These are phyloP conservation scores for Scophthalmus maximus DNA, from an alignment of 2,113 vertebrate species.

Conservation along the genomic window DNA sequence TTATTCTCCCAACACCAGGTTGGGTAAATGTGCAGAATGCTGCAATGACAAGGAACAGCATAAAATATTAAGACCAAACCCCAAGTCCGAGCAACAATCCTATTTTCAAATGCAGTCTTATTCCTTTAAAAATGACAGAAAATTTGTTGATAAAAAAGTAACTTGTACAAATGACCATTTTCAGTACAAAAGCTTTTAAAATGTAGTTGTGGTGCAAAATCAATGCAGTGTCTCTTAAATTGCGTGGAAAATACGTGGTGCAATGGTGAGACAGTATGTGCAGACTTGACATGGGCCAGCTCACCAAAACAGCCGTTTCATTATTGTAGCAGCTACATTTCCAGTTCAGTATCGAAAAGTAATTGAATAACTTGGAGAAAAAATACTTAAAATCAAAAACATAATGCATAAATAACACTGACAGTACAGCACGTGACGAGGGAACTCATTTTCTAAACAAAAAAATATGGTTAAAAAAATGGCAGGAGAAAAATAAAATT, in stretches of 20 bases:
- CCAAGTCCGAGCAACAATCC: conserved; percentile 79
- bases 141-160: conserved; percentile 86
- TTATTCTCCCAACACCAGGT: conserved; percentile 76
- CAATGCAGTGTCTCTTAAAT: conserved; percentile 70
- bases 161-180: conserved; percentile 83
- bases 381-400: conserved; percentile 45
- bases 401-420: conserved; percentile 79
- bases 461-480: conserved; percentile 82
- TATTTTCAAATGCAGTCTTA: conserved; percentile 70
- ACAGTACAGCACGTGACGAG: conserved; percentile 65
- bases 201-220: conserved; percentile 85
- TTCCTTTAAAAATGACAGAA: conserved; percentile 82
- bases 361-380: conserved; percentile 49
- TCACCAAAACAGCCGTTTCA: conserved; percentile 77
- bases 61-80: conserved; percentile 66
- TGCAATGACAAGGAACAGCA: conserved; percentile 65
- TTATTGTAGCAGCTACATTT: conserved; percentile 91
- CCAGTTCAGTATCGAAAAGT: conserved; percentile 80
- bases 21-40: conserved; percentile 76
- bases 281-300: conserved; percentile 72
- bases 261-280: conserved; percentile 69
- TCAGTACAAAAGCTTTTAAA: conserved; percentile 89
- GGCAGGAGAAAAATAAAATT: conserved; percentile 93
- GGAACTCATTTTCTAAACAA: conserved; percentile 45
- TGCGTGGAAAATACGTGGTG: conserved; percentile 59